Evolutionary conservation across 2,888 invertebrate species (phyloP).

Genomic region (Pheosia gnoma): DNA sequence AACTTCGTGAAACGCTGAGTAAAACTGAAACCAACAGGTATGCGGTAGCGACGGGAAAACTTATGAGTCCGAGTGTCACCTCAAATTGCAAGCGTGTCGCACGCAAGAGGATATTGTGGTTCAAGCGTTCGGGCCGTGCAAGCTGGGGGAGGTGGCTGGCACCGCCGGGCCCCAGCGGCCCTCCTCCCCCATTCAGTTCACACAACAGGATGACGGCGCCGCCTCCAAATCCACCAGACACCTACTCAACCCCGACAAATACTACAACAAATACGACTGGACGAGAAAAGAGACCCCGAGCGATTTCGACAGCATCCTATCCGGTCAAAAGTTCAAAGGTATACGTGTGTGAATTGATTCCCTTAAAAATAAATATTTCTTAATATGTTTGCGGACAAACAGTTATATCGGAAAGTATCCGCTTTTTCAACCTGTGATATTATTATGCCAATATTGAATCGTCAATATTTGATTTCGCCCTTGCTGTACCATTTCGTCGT

Average conservation of each 20-base stretch:
- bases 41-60: conserved; percentile 92
- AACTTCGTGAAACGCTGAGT: conserved; percentile 20
- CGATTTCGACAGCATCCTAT: conserved; percentile 69
- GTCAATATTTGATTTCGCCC: conserved; percentile 48
- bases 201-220: conserved; percentile 90
- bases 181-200: conserved; percentile 91
- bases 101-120: conserved; percentile 91
- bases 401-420: conserved; percentile 40
- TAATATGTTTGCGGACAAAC: conserved; percentile 41
- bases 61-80: conserved; percentile 92
- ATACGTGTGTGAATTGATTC: conserved; percentile 35
- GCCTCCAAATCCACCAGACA: conserved; percentile 93
- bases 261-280: conserved; percentile 85
- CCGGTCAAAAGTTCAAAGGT: conserved; percentile 78
- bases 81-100: conserved; percentile 92
- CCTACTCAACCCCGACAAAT: conserved; percentile 88
- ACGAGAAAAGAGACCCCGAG: conserved; percentile 81
- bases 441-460: conserved; percentile 47
- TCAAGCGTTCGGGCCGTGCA: conserved; percentile 90
- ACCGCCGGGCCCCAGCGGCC: conserved; percentile 90
- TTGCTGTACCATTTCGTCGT: conserved; percentile 25
- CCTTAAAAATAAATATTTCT: conserved; percentile 28
- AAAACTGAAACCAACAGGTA: conserved; percentile 71
- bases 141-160: conserved; percentile 87
- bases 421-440: conserved; percentile 44